These are phyloP conservation scores for Xyrauchen texanus DNA, from an alignment of 2,113 vertebrate genomes.

Conservation along the genomic window DNA sequence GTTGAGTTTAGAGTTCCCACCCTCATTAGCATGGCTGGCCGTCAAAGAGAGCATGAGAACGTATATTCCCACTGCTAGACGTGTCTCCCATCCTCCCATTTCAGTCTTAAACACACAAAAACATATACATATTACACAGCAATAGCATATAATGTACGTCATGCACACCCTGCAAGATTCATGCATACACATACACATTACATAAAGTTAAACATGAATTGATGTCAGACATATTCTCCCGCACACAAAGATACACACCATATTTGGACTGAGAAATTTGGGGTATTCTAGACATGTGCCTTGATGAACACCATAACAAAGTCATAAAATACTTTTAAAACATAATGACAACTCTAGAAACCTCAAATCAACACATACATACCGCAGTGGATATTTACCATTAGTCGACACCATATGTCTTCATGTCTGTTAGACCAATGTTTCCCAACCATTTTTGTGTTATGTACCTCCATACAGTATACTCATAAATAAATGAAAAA, in stretches of 20 bases:
- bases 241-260: too few relatives aligned
- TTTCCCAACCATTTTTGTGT: too few relatives aligned
- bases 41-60: constrained; percentile 59
- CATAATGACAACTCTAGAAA: neutral
- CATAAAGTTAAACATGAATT: neutral
- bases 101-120: constrained; percentile 62
- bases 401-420: too few relatives aligned
- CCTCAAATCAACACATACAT: neutral
- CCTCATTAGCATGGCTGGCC: constrained; percentile 59
- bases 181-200: constrained; percentile 1
- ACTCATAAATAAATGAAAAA: too few relatives aligned
- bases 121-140: too few relatives aligned
- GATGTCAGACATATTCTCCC: too few relatives aligned
- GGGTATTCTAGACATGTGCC: neutral
- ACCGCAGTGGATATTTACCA: too few relatives aligned
- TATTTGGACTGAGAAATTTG: neutral
- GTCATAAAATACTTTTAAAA: neutral
- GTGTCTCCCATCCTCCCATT: constrained; percentile 66
- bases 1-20: constrained; percentile 51
- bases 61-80: constrained; percentile 54
- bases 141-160: too few relatives aligned
- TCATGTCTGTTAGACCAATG: too few relatives aligned
- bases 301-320: constrained; percentile 2
- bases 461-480: too few relatives aligned
- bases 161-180: too few relatives aligned